Base-by-base conservation (phyloP, 1,140 invertebrate species). In the Aleiodes sp. region DNA sequence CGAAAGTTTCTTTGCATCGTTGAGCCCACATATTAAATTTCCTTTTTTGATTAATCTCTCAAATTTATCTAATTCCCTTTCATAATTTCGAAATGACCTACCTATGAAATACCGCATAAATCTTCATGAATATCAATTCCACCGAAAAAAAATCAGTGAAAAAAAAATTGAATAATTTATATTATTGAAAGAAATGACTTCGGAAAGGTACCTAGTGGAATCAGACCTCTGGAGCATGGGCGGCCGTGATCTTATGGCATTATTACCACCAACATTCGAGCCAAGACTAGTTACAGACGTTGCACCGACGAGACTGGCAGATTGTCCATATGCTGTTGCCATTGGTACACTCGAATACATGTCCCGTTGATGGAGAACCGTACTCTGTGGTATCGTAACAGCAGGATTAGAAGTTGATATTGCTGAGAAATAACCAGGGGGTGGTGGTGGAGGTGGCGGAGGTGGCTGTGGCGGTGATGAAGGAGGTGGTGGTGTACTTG, bases 181-280 rank as follows among this genome's bases (percentile, higher is more conserved):
- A 43, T 59, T 31, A 43, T 8, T 28, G 4, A 21, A 43, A 4
- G 31, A 31, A 41, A 62, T 4, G n/a, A n/a, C n/a, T n/a, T 0
- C 1, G 8, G 28, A 46, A 43, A 37, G 35, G 73, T 79, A 86
- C 85, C 91, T 92, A 37, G 91, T 91, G 2, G 92, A 93, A 80
- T 93, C 92, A 1, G 92, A 93, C 70, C 92, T 87, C 79, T 94
- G 92, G 0, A 93, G 87, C 2, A 92, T 92, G 6, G 92, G 89
- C 67, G 92, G 87, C 69, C 93, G 87, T 73, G 92, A 88, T 31
- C 92, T 87, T 8, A 89, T 75, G 65, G 89, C 86, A 16, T 86
- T 81, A 41, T 76, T 70, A 33, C 76, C 72, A 0, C 78, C 72
- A 8, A 76, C 41, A 21, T 35, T 28, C 19, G 72, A 35, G 3